Evolutionary conservation across 2,797 vertebrate genomes (phyloP).

Genomic region (Pterois miles): DNA sequence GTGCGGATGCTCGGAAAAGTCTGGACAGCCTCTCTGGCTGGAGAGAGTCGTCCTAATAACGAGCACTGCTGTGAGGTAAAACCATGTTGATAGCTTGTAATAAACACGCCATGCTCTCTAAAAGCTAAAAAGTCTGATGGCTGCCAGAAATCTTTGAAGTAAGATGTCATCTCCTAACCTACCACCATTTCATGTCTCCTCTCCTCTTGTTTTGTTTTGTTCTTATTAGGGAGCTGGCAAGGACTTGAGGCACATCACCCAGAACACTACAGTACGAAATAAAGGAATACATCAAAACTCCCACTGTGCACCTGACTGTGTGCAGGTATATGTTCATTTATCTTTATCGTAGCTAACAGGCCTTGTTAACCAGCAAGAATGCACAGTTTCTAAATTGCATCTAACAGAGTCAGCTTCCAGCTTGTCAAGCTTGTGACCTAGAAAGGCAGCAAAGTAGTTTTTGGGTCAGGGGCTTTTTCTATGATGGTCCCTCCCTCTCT

Average conservation of each 20-base stretch:
- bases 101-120: conserved; percentile 46
- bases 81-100: conserved; percentile 40
- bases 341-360: conserved; percentile 21
- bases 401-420: conserved; percentile 19
- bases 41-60: conserved; percentile 26
- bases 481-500: not conserved
- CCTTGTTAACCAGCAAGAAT: conserved; percentile 35
- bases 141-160: conserved; percentile 71
- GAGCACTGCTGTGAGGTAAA: conserved; percentile 27
- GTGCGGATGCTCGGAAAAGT: not conserved
- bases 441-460: conserved; percentile 41
- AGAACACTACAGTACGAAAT: conserved; percentile 14
- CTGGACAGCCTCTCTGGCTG: conserved; percentile 16
- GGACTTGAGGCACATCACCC: conserved; percentile 44
- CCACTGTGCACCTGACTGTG: not conserved
- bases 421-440: conserved; percentile 53
- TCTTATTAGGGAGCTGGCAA: conserved; percentile 57
- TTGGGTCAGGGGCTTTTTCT: conserved; percentile 57
- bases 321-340: conserved; percentile 3
- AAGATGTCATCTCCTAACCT: conserved; percentile 46
- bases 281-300: conserved; percentile 35
- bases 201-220: conserved; percentile 54
- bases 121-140: conserved; percentile 45
- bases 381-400: conserved; percentile 26
- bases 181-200: conserved; percentile 29